A percentile compares a stretch with the other conserved stretches of the same genome.
phyloP scores from a whole-genome alignment of 2,888 invertebrate species.

The Heterodera filipjevi region DNA sequence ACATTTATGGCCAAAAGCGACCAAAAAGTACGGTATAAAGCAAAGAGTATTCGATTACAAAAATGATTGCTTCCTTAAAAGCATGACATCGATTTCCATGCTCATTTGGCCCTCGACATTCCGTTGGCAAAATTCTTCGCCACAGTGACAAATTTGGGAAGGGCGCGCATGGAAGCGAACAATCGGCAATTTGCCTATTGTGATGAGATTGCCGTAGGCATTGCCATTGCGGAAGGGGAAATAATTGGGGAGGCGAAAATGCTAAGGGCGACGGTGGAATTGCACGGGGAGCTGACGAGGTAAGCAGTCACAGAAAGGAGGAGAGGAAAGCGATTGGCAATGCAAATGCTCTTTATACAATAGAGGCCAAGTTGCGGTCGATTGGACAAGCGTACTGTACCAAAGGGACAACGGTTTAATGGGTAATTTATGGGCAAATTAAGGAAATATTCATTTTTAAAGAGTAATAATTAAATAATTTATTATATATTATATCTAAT shows the following conservation, averaged over 20 bases:
- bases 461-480: neutral
- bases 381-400: slow-evolving; percentile 3
- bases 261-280: slow-evolving; percentile 56
- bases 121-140: slow-evolving; percentile 40
- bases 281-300: slow-evolving; percentile 52
- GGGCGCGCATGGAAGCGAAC: slow-evolving; percentile 29
- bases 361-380: slow-evolving; percentile 19
- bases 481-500: neutral
- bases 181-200: slow-evolving; percentile 41
- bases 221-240: slow-evolving; percentile 57
- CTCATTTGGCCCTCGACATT: slow-evolving; percentile 39
- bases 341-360: neutral
- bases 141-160: slow-evolving; percentile 38
- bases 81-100: slow-evolving; percentile 39
- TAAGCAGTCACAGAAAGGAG: slow-evolving; percentile 21
- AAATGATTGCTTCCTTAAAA: too few species aligned
- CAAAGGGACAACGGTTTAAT: neutral
- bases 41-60: too few species aligned
- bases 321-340: neutral
- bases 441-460: neutral
- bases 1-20: slow-evolving; percentile 45
- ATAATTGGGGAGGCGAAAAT: slow-evolving; percentile 42
- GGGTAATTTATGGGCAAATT: neutral
- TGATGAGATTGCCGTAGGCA: slow-evolving; percentile 65
- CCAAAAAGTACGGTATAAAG: neutral